Percentiles rank a stretch among this genome's conserved stretches.
Evolutionary conservation across 2,113 vertebrate genomes (phyloP).

Genomic region (Erinaceus europaeus): DNA sequence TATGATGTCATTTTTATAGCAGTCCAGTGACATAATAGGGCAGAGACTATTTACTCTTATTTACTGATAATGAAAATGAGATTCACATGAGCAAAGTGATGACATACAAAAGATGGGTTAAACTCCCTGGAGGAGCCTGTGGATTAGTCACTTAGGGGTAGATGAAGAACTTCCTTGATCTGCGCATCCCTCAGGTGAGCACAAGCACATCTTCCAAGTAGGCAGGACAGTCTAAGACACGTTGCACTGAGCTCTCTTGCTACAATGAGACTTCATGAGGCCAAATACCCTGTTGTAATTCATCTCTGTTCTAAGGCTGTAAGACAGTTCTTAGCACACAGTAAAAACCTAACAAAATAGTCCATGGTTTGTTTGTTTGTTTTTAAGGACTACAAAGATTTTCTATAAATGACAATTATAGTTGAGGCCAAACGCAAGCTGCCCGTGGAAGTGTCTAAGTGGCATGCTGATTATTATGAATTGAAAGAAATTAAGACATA

Average conservation of each 20-base stretch:
- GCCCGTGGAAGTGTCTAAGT: not conserved
- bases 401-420: not conserved
- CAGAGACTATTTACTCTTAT: not conserved
- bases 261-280: not conserved
- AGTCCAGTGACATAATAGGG: not conserved
- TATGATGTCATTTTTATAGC: conserved; percentile 29
- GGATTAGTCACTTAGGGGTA: not conserved
- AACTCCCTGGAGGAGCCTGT: not conserved
- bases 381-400: not conserved
- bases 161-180: not conserved
- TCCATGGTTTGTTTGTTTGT: too few relatives aligned
- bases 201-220: not conserved
- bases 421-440: too few relatives aligned
- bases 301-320: not conserved
- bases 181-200: not conserved
- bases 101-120: not conserved
- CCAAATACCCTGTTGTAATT: not conserved
- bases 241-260: not conserved
- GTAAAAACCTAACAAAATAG: too few relatives aligned
- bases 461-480: not conserved
- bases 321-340: too few relatives aligned
- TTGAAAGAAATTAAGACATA: not conserved
- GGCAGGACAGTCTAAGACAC: not conserved
- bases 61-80: not conserved
- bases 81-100: not conserved